Percentiles rank a stretch among this genome's conserved stretches.
These are phyloP conservation scores for Mythimna albipuncta DNA, from an alignment of 2,888 invertebrate genomes.

Conservation along the genomic window DNA sequence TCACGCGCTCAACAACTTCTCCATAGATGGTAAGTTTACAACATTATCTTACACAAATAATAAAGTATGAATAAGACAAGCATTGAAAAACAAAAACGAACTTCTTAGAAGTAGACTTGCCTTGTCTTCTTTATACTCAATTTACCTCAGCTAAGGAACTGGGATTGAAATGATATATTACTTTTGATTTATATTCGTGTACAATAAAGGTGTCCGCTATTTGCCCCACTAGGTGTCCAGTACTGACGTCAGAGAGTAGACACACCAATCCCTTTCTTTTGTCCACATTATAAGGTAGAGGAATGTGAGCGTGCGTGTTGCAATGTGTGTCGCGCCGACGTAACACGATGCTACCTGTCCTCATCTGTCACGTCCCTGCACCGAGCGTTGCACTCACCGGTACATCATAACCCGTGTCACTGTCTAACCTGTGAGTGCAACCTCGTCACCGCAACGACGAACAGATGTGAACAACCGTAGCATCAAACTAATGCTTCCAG, in stretches of 20 bases:
- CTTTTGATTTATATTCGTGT: slow-evolving; percentile 61
- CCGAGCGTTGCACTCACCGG: slow-evolving; percentile 22
- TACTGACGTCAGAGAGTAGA: slow-evolving; percentile 90
- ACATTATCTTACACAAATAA: not conserved
- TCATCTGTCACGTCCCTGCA: slow-evolving; percentile 66
- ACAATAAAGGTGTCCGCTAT: slow-evolving; percentile 84
- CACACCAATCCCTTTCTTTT: slow-evolving; percentile 89
- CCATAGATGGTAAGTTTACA: slow-evolving; percentile 83
- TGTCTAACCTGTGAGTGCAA: slow-evolving; percentile 24
- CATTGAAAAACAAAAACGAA: not conserved
- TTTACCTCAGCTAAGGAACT: slow-evolving; percentile 14
- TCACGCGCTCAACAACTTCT: slow-evolving; percentile 84
- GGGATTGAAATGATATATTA: slow-evolving; percentile 33
- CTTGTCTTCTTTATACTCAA: slow-evolving; percentile 31
- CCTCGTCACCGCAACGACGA: slow-evolving; percentile 51
- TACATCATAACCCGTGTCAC: slow-evolving; percentile 32
- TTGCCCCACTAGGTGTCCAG: slow-evolving; percentile 89
- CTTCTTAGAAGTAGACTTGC: not conserved
- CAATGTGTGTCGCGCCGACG: slow-evolving; percentile 80
- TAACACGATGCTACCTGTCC: slow-evolving; percentile 73
- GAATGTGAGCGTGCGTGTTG: slow-evolving; percentile 88
- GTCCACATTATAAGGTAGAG: slow-evolving; percentile 89
- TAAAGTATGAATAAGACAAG: slow-evolving; percentile 32
- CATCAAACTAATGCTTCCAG: slow-evolving; percentile 84
- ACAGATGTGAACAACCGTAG: slow-evolving; percentile 71